A percentile compares a stretch with the other conserved stretches of the same genome.
Evolutionary conservation across 2,797 vertebrate genomes (phyloP).

Genomic region (Trichosurus vulpecula): DNA sequence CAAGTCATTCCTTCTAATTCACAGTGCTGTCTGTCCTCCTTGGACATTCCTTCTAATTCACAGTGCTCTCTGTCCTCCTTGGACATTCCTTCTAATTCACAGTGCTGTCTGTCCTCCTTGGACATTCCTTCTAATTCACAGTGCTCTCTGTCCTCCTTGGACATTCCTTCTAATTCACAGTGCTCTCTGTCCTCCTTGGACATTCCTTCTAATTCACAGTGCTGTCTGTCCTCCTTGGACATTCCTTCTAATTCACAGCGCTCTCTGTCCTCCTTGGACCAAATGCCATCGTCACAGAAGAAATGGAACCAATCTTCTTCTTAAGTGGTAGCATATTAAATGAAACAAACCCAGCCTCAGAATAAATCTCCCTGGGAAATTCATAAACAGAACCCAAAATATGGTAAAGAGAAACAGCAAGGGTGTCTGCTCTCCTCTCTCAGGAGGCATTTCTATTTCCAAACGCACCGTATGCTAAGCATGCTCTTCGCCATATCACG

Average conservation of each 20-base stretch:
- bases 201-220: slow-evolving; percentile 1
- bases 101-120: neutral
- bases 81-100: no score
- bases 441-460: neutral
- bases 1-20: neutral
- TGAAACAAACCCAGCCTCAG: neutral
- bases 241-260: slow-evolving; percentile 4
- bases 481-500: neutral
- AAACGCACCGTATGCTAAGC: rapidly evolving
- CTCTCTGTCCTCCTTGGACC: neutral
- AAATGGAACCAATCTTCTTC: slow-evolving; percentile 5
- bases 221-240: no score
- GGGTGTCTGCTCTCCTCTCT: neutral
- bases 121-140: no score
- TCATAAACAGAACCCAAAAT: neutral
- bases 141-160: neutral
- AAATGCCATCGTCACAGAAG: neutral
- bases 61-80: neutral
- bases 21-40: neutral
- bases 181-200: no score
- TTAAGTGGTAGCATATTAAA: neutral
- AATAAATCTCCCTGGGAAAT: neutral
- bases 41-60: no score
- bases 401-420: neutral
- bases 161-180: slow-evolving; percentile 1